Conservation (phyloP, 1,140 invertebrate species). For the Ruditapes philippinarum region DNA sequence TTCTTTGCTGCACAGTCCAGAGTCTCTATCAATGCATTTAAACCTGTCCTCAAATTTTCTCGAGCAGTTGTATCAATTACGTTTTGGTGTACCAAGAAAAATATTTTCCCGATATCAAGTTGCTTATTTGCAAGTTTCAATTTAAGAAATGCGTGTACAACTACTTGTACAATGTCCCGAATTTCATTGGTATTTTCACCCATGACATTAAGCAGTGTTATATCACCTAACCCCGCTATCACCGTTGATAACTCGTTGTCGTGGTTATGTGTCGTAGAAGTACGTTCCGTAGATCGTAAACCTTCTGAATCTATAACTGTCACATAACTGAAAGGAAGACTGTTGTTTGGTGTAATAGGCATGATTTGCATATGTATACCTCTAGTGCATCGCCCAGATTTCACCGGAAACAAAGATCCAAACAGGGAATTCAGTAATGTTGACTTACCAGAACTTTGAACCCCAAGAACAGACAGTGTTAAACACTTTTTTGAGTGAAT, state of each 20-base stretch:
- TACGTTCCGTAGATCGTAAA: constrained; percentile 39
- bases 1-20: constrained; percentile 23
- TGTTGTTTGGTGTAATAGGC: neutral
- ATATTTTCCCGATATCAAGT: constrained; percentile 17
- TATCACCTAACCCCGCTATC: constrained; percentile 56
- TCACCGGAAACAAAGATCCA: constrained; percentile 24
- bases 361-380: neutral
- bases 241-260: constrained; percentile 64
- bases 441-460: constrained; percentile 54
- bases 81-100: constrained; percentile 59
- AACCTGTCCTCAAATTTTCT: neutral
- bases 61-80: neutral
- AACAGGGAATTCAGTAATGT: constrained; percentile 31
- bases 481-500: too few species aligned
- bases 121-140: constrained; percentile 38
- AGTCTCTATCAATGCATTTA: neutral
- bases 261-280: neutral
- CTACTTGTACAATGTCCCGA: constrained; percentile 63
- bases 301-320: constrained; percentile 34
- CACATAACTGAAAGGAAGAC: neutral
- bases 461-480: neutral
- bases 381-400: constrained; percentile 13
- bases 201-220: constrained; percentile 57
- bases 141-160: constrained; percentile 47
- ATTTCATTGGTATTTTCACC: constrained; percentile 57